Evolutionary conservation across 2,113 vertebrate species (phyloP).

Genomic region (Rhea pennata): DNA sequence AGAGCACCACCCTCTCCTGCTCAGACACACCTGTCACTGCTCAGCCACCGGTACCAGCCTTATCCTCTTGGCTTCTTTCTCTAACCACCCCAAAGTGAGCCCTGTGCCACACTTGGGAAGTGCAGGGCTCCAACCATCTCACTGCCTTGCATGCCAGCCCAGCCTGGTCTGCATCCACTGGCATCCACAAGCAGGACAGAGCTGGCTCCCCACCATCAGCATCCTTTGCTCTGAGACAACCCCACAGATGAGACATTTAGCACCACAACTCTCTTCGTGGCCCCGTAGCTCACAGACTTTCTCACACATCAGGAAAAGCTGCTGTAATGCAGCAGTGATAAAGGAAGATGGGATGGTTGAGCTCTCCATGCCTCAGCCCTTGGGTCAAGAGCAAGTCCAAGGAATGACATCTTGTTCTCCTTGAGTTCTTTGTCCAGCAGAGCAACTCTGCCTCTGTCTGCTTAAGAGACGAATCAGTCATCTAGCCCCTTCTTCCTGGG

Average conservation of each 20-base stretch:
- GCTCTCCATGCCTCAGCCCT: background rate
- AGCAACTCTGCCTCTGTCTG: no score
- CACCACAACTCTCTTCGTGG: background rate
- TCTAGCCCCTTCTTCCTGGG: background rate
- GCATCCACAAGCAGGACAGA: background rate
- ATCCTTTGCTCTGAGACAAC: background rate
- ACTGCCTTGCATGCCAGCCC: background rate
- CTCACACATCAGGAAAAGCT: no score
- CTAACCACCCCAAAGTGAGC: background rate
- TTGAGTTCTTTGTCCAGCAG: no score
- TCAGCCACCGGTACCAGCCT: background rate
- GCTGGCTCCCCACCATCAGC: fast-evolving
- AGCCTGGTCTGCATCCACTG: background rate
- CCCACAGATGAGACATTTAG: background rate
- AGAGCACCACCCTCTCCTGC: background rate
- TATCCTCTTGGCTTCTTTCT: background rate
- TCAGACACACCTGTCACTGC: background rate
- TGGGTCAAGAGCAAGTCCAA: background rate
- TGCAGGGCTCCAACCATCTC: background rate
- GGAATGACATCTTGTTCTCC: background rate
- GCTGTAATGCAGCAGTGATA: background rate
- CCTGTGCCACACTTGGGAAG: background rate
- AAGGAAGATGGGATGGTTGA: background rate
- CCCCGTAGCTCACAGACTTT: no score
- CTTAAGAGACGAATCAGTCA: background rate